Conservation (phyloP, 2,797 vertebrate species). For the Smutsia temminckii region DNA sequence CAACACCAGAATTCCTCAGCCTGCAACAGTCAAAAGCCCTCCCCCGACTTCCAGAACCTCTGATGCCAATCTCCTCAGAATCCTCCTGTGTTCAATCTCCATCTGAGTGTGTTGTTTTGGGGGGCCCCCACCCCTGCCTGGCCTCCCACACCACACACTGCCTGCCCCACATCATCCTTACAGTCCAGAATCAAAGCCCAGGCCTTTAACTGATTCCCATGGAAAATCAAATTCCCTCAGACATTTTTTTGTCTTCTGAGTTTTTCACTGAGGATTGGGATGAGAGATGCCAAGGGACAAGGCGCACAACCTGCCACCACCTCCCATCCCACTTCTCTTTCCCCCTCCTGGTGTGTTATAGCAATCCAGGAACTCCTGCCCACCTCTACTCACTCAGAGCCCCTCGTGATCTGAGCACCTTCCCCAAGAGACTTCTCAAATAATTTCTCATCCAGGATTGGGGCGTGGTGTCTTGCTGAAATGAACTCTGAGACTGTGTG, state of each 20-base stretch:
- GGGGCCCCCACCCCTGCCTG: background rate
- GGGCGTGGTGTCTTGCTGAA: background rate
- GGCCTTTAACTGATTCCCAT: background rate
- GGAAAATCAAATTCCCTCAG: background rate
- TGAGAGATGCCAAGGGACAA: background rate
- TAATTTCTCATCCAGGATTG: background rate
- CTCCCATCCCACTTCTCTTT: background rate
- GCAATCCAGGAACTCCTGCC: background rate
- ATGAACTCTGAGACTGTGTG: background rate
- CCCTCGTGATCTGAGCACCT: background rate
- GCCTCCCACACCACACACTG: accelerated
- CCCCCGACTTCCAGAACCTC: background rate
- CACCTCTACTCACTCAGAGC: background rate
- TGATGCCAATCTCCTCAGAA: background rate
- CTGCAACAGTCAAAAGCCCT: background rate
- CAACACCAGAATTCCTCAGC: background rate
- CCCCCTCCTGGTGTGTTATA: background rate
- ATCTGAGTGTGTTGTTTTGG: background rate
- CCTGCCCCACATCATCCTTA: no score
- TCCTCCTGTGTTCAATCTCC: background rate
- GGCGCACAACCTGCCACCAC: background rate
- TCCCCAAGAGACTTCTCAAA: background rate
- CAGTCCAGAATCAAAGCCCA: background rate
- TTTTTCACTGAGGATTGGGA: background rate
- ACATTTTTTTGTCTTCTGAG: background rate